These are phyloP conservation scores for Prochilodus magdalenae DNA, from an alignment of 2,113 vertebrate species.

Conservation along the genomic window DNA sequence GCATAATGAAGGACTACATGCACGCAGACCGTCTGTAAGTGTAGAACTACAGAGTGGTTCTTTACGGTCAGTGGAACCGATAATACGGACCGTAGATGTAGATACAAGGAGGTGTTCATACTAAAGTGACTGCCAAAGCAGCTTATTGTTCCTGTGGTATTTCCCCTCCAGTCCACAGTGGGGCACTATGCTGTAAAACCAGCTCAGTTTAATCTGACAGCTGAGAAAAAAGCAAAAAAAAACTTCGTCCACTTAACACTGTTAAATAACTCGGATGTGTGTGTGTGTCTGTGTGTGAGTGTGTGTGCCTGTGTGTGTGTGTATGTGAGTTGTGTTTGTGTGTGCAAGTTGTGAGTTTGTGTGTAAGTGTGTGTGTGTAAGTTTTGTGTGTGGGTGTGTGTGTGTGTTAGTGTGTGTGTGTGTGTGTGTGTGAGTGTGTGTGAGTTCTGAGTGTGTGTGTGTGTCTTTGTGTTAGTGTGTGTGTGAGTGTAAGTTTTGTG, in stretches of 20 bases:
- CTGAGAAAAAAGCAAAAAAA: constrained; percentile 56
- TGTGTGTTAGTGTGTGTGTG: constrained; percentile 44
- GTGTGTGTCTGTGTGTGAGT: constrained; percentile 43
- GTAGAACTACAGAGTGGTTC: too few species aligned
- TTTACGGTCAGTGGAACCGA: too few species aligned
- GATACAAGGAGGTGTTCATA: too few species aligned
- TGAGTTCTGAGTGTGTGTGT: constrained; percentile 25
- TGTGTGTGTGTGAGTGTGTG: constrained; percentile 18
- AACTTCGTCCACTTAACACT: constrained; percentile 58
- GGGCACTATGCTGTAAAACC: constrained; percentile 65
- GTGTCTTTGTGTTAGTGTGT: constrained; percentile 18
- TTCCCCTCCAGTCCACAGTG: constrained; percentile 77
- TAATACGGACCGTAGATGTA: too few species aligned
- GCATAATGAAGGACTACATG: too few species aligned
- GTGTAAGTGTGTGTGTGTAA: too few species aligned
- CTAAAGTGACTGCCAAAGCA: too few species aligned
- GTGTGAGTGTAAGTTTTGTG: constrained; percentile 40
- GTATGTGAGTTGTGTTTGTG: constrained; percentile 57
- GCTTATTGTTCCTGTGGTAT: background rate
- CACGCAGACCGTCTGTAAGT: too few species aligned
- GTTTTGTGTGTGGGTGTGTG: constrained; percentile 14
- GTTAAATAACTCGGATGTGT: constrained; percentile 56
- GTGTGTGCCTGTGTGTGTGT: constrained; percentile 14
- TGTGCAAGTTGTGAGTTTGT: too few species aligned
- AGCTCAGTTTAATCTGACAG: constrained; percentile 27